A percentile compares a stretch with the other conserved stretches of the same genome.
phyloP scores from a whole-genome alignment of 2,113 vertebrate species.

The Fregetta grallaria region DNA sequence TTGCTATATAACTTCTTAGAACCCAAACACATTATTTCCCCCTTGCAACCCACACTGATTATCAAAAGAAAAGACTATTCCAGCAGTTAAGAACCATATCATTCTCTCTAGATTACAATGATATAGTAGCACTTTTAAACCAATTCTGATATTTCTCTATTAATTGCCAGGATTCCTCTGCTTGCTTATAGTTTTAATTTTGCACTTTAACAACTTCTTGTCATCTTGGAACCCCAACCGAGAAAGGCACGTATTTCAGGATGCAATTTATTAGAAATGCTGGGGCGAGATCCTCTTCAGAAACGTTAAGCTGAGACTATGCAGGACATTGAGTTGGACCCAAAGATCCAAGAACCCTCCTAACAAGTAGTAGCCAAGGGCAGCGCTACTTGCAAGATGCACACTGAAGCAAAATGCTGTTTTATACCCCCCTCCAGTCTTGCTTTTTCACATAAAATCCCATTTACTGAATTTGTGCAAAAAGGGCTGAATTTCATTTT shows the following conservation, averaged over 20 bases:
- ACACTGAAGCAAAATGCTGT: background rate
- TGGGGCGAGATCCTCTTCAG: background rate
- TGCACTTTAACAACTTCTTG: background rate
- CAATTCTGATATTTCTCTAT: background rate
- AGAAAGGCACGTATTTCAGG: background rate
- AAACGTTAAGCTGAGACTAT: background rate
- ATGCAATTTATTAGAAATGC: background rate
- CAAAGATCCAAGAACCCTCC: background rate
- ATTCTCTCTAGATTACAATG: background rate
- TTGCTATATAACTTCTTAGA: constrained; percentile 19
- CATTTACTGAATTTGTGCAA: background rate
- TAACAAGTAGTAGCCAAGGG: background rate
- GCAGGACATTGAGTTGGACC: background rate
- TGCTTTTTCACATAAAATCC: background rate
- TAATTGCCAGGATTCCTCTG: background rate
- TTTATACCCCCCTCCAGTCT: background rate
- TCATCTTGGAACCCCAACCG: background rate
- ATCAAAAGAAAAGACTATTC: background rate
- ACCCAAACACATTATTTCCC: constrained; percentile 9
- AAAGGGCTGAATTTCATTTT: background rate
- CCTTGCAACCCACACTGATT: background rate
- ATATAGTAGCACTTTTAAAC: background rate
- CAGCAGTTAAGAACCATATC: background rate
- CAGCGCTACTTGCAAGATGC: background rate
- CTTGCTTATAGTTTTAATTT: background rate